These are phyloP conservation scores for Chondrosia reniformis DNA, from an alignment of 37 sponge, comb jelly and placozoan genomes.

Conservation along the genomic window DNA sequence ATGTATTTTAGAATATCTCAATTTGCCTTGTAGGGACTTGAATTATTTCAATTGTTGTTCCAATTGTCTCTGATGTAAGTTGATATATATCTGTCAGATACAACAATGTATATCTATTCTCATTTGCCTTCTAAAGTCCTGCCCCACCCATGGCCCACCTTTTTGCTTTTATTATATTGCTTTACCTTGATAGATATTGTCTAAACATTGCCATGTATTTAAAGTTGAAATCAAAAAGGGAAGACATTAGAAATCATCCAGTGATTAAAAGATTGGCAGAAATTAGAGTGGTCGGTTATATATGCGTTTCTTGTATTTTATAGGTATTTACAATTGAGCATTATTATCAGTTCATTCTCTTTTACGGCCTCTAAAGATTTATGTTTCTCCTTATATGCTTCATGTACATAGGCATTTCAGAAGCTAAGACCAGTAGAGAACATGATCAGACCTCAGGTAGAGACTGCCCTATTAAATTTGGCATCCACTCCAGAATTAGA, in stretches of 20 bases:
- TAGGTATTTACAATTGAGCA: no score
- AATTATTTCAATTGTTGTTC: background rate
- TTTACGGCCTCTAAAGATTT: no score
- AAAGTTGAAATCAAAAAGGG: conserved; percentile 35
- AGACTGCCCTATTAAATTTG: background rate
- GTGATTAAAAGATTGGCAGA: conserved; percentile 48
- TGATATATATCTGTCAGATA: conserved; percentile 10
- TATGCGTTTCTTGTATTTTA: no score
- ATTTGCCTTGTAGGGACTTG: background rate
- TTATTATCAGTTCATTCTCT: no score
- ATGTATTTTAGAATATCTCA: no score
- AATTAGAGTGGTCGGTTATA: conserved; percentile 56
- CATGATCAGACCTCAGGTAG: background rate
- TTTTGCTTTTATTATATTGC: no score
- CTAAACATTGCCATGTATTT: conserved; percentile 69
- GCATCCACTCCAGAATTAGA: background rate
- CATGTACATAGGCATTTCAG: background rate
- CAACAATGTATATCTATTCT: no score
- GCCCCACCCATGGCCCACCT: no score
- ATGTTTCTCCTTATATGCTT: background rate
- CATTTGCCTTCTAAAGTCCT: no score
- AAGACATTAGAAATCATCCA: conserved; percentile 49
- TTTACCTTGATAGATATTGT: conserved; percentile 65
- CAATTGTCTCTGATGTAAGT: conserved; percentile 14
- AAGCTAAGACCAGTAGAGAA: background rate